A percentile compares a stretch with the other conserved stretches of the same genome.
These are phyloP conservation scores for Desoria tigrina DNA, from an alignment of 2,888 invertebrate genomes.

Conservation along the genomic window DNA sequence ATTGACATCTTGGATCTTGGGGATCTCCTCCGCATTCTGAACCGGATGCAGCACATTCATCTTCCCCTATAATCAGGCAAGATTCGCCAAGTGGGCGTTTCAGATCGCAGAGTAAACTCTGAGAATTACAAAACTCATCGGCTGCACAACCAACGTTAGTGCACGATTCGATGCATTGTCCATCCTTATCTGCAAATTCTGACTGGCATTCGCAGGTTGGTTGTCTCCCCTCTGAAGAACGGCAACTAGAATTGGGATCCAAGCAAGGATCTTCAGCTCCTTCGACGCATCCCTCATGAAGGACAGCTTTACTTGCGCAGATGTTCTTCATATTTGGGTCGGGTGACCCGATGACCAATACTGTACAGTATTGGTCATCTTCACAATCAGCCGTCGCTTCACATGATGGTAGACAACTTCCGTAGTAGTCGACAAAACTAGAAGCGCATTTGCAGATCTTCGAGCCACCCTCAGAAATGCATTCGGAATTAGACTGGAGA, in stretches of 20 bases:
- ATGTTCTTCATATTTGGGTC: neutral
- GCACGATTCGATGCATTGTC: neutral
- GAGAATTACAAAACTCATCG: conserved; percentile 10
- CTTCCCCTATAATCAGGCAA: neutral
- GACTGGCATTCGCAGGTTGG: neutral
- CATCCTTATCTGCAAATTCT: neutral
- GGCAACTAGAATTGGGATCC: neutral
- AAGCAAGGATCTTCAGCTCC: neutral
- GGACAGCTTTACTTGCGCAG: neutral
- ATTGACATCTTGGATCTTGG: neutral
- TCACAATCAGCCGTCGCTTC: neutral
- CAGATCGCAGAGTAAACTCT: neutral
- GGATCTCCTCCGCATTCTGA: neutral
- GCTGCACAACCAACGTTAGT: neutral
- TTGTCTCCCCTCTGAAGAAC: too few relatives aligned
- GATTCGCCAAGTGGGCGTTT: neutral
- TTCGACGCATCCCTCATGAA: neutral
- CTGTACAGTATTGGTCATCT: neutral
- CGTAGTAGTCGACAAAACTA: neutral
- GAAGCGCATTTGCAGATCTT: too few relatives aligned
- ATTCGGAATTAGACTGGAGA: neutral
- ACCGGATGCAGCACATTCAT: neutral
- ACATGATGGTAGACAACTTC: conserved; percentile 1
- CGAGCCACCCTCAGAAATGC: too few relatives aligned
- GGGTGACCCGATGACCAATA: neutral